Evolutionary conservation across 2,888 invertebrate genomes (phyloP), one percentile per base, ranked within the genome.

Genomic region (Patella ulyssiponensis): DNA sequence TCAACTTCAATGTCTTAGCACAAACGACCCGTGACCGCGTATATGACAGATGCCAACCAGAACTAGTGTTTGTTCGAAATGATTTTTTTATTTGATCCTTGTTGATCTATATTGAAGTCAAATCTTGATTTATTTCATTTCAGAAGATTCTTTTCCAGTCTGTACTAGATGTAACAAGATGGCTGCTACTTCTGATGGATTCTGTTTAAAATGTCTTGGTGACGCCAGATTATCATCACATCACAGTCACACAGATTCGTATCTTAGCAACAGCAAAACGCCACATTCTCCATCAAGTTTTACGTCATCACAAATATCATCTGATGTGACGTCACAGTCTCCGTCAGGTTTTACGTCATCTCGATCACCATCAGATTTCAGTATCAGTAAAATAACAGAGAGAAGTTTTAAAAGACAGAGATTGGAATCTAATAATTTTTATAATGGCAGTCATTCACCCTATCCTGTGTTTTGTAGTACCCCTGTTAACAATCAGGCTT

Each of bases 331-430:
- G 7, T 44, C 44, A 44, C 44, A 44, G 0, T 44, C 44, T 44
- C 44, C 44, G 44, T 44, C 44, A 44, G 44, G 44, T 44, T 44
- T 44, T 44, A 44, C 7, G 44, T 44, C 44, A 44, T 44, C 44
- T 44, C 44, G 44, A 20, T 64, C 64, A 64, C 64, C 64, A 23
- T 64, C 64, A 64, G 64, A 64, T 64, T 64, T 64, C 64, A 64
- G 64, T 23, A 64, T 64, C 11, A 23, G 20, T 64, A 64, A 64
- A 64, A 23, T 64, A 64, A 64, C 64, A 64, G 64, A 64, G 23
- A 64, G 14, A 9, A 11, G 20, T 14, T 23, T 9, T 23, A 64
- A 64, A 64, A 20, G 64, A 64, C 64, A 64, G 23, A 20, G 64
- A 23, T 23, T 64, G 1, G 64, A 64, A 23, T 20, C 23, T 11